Percentiles rank a stretch among this genome's conserved stretches.
Evolutionary conservation across 2,113 vertebrate genomes (phyloP).

Genomic region (Morone saxatilis): DNA sequence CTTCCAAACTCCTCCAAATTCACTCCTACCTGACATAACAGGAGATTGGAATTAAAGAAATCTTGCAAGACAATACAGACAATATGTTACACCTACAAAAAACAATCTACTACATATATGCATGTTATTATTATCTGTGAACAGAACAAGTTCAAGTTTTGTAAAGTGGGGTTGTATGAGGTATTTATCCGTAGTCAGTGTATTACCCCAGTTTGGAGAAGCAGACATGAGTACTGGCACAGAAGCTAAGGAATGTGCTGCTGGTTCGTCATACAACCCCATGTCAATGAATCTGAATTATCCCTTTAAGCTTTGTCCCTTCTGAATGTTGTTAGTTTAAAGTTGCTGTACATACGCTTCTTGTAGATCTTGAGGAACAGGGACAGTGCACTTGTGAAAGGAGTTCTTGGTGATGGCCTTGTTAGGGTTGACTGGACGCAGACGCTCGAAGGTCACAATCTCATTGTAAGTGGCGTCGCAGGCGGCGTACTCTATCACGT

Average conservation of each 20-base stretch:
- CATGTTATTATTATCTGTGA: background rate
- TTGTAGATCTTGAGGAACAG: conserved; percentile 91
- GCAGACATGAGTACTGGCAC: too few relatives aligned
- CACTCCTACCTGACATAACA: background rate
- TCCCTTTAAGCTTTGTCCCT: background rate
- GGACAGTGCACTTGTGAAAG: conserved; percentile 90
- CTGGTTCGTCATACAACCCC: too few relatives aligned
- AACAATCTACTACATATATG: background rate
- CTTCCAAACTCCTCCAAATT: background rate
- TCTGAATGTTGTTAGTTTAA: background rate
- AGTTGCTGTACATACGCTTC: conserved; percentile 78
- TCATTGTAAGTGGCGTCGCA: conserved; percentile 94
- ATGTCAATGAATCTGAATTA: background rate
- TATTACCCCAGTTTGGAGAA: too few relatives aligned
- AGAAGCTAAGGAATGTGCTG: too few relatives aligned
- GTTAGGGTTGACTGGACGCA: conserved; percentile 91
- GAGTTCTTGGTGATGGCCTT: conserved; percentile 87
- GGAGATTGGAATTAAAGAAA: background rate
- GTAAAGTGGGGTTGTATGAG: too few relatives aligned
- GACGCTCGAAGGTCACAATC: conserved; percentile 91
- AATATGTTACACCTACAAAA: background rate
- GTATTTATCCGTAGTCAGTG: too few relatives aligned
- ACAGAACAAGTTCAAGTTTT: background rate
- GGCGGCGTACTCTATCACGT: conserved; percentile 93
- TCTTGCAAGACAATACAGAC: background rate